Evolutionary conservation across 2,797 vertebrate species (phyloP).

Genomic region (Bucorvus abyssinicus): DNA sequence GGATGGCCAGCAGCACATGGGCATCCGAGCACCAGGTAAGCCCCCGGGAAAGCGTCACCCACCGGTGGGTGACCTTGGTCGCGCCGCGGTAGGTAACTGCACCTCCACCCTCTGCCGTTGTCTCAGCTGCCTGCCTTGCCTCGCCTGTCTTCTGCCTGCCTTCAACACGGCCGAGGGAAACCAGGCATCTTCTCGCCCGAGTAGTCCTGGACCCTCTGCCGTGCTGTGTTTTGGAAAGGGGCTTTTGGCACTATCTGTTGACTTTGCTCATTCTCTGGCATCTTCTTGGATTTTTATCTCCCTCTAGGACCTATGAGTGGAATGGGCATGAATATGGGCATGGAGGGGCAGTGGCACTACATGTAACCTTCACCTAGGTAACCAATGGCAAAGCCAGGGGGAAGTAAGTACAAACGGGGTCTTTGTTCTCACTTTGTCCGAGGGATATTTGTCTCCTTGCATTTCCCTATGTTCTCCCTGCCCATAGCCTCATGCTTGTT

Average conservation of each 20-base stretch:
- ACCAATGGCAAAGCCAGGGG: constrained; percentile 96
- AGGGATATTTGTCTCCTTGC: constrained; percentile 77
- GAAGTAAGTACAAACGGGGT: constrained; percentile 92
- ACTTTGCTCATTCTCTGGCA: constrained; percentile 85
- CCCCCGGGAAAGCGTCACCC: not conserved
- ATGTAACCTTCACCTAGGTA: constrained; percentile 96
- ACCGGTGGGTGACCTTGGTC: not conserved
- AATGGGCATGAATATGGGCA: constrained; percentile 99
- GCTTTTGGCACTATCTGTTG: constrained; percentile 82
- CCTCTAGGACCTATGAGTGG: constrained; percentile 98
- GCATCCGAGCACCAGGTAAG: constrained; percentile 99
- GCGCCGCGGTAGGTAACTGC: constrained; percentile 74
- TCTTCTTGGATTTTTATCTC: constrained; percentile 88
- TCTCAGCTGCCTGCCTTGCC: constrained; percentile 72
- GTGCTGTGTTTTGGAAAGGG: constrained; percentile 73
- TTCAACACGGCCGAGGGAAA: constrained; percentile 56
- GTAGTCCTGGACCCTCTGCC: constrained; percentile 59
- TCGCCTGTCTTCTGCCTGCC: constrained; percentile 76
- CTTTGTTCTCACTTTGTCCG: constrained; percentile 79
- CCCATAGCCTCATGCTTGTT: constrained; percentile 85
- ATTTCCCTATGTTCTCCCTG: constrained; percentile 79
- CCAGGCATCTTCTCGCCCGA: constrained; percentile 56
- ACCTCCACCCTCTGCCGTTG: constrained; percentile 25
- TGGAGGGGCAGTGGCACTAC: constrained; percentile 99
- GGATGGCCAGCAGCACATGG: constrained; percentile 99